Evolutionary conservation across 2,113 vertebrate species (phyloP).

Genomic region (Coturnix japonica): DNA sequence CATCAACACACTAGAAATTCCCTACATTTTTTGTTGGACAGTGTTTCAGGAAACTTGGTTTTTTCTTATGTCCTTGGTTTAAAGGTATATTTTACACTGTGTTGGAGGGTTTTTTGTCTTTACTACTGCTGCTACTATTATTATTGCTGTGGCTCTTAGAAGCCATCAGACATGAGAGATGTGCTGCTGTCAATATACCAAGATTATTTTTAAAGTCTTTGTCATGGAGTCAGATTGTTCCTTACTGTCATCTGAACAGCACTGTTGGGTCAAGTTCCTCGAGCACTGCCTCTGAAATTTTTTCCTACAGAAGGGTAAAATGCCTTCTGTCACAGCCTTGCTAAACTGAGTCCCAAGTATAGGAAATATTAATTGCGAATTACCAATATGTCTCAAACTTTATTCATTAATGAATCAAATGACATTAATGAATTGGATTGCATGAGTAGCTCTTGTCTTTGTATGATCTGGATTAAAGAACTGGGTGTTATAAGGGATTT

Average conservation of each 20-base stretch:
- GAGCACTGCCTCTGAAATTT: background rate
- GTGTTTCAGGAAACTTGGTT: background rate
- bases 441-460: background rate
- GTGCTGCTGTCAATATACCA: background rate
- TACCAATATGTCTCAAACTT: background rate
- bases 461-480: background rate
- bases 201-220: background rate
- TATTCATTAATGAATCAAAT: background rate
- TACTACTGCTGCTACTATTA: background rate
- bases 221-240: background rate
- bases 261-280: background rate
- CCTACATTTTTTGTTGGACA: background rate
- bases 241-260: background rate
- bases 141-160: background rate
- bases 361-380: background rate
- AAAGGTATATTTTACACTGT: background rate
- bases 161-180: background rate
- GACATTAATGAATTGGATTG: background rate
- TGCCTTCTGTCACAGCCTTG: background rate
- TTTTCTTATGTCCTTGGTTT: background rate
- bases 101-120: background rate
- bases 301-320: background rate
- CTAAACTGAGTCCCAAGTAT: background rate
- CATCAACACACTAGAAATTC: background rate
- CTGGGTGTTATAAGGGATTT: background rate